These are phyloP conservation scores for Nudaria mundana DNA, from an alignment of 2,888 invertebrate species.

Conservation along the genomic window DNA sequence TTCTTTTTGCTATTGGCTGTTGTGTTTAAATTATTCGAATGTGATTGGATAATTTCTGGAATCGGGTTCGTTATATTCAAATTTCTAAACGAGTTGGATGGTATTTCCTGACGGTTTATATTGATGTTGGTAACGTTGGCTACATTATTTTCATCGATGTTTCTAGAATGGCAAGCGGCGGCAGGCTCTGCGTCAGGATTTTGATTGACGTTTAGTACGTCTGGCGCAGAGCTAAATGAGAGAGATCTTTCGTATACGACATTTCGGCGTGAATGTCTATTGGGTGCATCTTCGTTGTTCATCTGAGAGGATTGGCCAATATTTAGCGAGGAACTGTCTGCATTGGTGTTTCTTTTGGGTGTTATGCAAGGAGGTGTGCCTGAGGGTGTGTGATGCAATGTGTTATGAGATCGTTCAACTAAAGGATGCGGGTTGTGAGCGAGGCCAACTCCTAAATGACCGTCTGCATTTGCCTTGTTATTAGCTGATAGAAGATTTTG, in stretches of 20 bases:
- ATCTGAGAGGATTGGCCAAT: conserved; percentile 27
- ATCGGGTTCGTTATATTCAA: conserved; percentile 65
- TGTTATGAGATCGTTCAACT: conserved; percentile 81
- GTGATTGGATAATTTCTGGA: conserved; percentile 70
- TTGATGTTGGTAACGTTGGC: conserved; percentile 46
- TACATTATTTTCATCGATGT: conserved; percentile 38
- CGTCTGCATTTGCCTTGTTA: conserved; percentile 87
- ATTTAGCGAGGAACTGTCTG: conserved; percentile 36
- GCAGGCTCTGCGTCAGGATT: conserved; percentile 44
- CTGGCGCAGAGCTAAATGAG: conserved; percentile 79
- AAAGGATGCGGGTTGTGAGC: conserved; percentile 66
- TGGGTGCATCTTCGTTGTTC: conserved; percentile 37
- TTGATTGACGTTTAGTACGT: conserved; percentile 80
- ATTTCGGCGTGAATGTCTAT: conserved; percentile 48
- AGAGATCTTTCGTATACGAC: conserved; percentile 63
- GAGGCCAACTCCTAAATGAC: conserved; percentile 61
- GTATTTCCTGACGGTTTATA: conserved; percentile 53
- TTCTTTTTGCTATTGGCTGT: conserved; percentile 62
- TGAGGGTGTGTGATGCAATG: conserved; percentile 59
- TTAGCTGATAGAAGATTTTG: conserved; percentile 91
- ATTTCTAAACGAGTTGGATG: conserved; percentile 55
- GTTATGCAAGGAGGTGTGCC: conserved; percentile 51
- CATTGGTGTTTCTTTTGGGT: conserved; percentile 64
- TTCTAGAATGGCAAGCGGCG: conserved; percentile 39
- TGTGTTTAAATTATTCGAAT: conserved; percentile 67